Evolutionary conservation across 2,113 vertebrate genomes (phyloP).

Genomic region (Gallinago undulata): DNA sequence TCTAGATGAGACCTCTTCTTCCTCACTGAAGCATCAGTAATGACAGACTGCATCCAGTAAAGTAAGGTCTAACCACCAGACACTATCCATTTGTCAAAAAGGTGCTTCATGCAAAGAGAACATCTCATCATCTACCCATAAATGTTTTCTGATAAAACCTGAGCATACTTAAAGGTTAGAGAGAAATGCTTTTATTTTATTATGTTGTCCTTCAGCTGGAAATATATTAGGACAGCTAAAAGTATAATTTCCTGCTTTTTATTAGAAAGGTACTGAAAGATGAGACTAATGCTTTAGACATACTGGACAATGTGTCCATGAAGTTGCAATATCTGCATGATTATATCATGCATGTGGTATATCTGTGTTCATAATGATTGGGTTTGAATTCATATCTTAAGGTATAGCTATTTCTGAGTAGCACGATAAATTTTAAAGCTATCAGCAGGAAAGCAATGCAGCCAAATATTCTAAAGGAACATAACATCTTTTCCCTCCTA

Average conservation of each 20-base stretch:
- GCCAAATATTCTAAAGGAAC: constrained; percentile 24
- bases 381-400: not conserved
- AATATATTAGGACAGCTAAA: not conserved
- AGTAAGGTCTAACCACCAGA: not conserved
- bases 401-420: not conserved
- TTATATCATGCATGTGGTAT: not conserved
- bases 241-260: not conserved
- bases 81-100: not conserved
- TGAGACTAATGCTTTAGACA: not conserved
- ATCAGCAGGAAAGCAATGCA: not conserved
- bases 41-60: not conserved
- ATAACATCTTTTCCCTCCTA: constrained; percentile 65
- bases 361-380: not conserved
- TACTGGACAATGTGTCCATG: not conserved
- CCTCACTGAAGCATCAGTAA: not conserved
- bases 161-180: not conserved
- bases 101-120: not conserved
- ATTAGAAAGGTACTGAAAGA: not conserved
- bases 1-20: not conserved
- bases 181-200: not conserved
- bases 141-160: not conserved
- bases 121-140: not conserved
- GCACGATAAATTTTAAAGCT: not conserved
- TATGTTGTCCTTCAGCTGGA: not conserved
- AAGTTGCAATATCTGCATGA: not conserved